Base-by-base conservation (phyloP, 2,888 invertebrate genomes). In the Ichneumon xanthorius region DNA sequence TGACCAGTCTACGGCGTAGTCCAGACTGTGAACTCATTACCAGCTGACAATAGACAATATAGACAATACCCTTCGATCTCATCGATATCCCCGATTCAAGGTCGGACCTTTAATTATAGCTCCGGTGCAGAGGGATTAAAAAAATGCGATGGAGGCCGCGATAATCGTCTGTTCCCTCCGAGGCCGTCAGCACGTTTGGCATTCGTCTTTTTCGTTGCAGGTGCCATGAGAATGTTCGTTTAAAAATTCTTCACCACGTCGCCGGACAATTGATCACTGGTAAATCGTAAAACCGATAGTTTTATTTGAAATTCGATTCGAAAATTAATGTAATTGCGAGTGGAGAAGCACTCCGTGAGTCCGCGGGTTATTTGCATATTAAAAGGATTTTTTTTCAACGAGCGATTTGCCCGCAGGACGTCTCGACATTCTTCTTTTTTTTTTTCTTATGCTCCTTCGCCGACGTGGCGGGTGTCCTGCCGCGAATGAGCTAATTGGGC, bases 341-440 rank as follows among this genome's bases (percentile, higher is more conserved):
- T 80, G 61, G 58, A 72, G 63, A 73, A 85, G 80, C 80, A 63
- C 80, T 72, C 82, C 72, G 77, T 77, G 72, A 45, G 55, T 14
- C 72, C 73, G 33, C 77, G 68, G 75, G 63, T 58, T 73, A 85
- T 93, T 92, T 90, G 90, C 92, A 93, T 93, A 92, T 89, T 92
- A 92, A 92, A 92, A 89, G 89, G 88, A 19, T 53, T 26, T 53
- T 26, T 63, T 70, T 9, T 50, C 40, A 53, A 48, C 58, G 26
- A 82, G 67, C 82, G n/a, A 53, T 71, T 61, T 67, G 19, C 80
- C 85, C 72, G 61, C 82, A 77, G 82, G 82, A 72, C 61, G 77
- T 72, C 45, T 48, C 82, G 26, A 76, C 61, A 58, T 68, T 79
- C 37, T 68, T 77, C 50, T 61, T 19, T 82, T 22, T 58, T n/a